A percentile compares a stretch with the other conserved stretches of the same genome.
phyloP scores from a whole-genome alignment of 2,113 vertebrate species.

The Ceratotherium simum region DNA sequence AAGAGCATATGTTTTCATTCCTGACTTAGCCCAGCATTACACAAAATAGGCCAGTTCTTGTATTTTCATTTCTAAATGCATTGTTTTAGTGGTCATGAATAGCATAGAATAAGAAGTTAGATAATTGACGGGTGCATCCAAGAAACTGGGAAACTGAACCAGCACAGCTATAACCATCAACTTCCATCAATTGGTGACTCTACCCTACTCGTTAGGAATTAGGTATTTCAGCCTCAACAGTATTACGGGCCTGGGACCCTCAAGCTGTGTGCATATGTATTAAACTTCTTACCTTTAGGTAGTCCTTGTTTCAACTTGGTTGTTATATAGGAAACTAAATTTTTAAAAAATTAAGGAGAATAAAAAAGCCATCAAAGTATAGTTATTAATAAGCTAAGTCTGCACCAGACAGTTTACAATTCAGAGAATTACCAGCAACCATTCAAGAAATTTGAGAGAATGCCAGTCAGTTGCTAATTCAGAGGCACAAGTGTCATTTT shows the following conservation, averaged over 20 bases:
- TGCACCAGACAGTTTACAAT: slow-evolving; percentile 36
- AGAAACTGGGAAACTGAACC: neutral
- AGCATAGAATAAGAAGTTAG: neutral
- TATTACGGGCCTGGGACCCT: neutral
- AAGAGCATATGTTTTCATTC: neutral
- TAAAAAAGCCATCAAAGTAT: slow-evolving; percentile 40
- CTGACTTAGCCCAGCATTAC: neutral
- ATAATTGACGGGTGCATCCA: neutral
- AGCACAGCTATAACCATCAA: neutral
- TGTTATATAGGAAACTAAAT: neutral
- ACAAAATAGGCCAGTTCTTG: neutral
- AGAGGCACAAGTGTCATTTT: slow-evolving; percentile 72
- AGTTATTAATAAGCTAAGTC: slow-evolving; percentile 40
- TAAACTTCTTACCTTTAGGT: neutral
- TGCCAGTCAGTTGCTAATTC: slow-evolving; percentile 65
- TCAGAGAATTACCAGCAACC: slow-evolving; percentile 64
- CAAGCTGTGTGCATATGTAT: neutral
- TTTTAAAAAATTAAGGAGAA: slow-evolving; percentile 18
- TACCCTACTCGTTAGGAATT: neutral
- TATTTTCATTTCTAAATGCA: neutral
- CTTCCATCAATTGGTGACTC: neutral
- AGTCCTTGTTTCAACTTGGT: neutral
- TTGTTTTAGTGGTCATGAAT: neutral
- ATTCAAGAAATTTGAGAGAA: slow-evolving; percentile 57
- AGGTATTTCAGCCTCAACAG: neutral